Evolutionary conservation across 2,797 vertebrate species (phyloP), one percentile per base, ranked within the genome.

Genomic region (Champsocephalus gunnari): DNA sequence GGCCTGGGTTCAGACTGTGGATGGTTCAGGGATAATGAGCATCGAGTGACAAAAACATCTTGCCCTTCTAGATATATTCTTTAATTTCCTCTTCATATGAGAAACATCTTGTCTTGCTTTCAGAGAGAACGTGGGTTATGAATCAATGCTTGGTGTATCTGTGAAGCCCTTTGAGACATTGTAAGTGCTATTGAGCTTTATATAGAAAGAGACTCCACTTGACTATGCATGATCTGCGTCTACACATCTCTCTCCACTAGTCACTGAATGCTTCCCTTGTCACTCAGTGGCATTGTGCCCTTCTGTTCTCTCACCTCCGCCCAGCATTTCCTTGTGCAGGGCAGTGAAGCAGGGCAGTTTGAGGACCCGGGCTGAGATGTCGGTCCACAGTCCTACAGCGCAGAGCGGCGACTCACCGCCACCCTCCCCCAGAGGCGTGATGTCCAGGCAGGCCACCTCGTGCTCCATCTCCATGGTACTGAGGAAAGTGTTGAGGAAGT

Each of bases 381-480:
- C 98, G 0, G 98, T 99, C 98, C 98, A 99, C 68, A 99, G 96
- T 60, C 98, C 98, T 4, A 99, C 97, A 0, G 98, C 98, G 16
- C 98, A 99, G 32, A 99, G 96, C 0, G 95, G 95, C n/a, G 97
- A 99, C 92, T 98, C 95, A 19, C 95, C 94, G 0, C 78, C 95
- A 0, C 91, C 95, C 67, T 99, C 98, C 47, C 97, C 97, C 62
- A 99, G 75, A 0, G 98, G 97, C 1, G 98, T 99, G 94, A 99
- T 99, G 92, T 99, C 98, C 92, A 99, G 91, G 87, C 98, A 99
- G 67, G 98, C 98, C 79, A 99, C 98, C 81, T 99, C 98, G 0
- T 99, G 98, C 83, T 99, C 98, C 98, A 99, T 99, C 88, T 99
- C 97, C 0, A 95, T 97, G 87, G 95, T 97, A 87, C 98, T 99